These are phyloP conservation scores for Hiodon tergisus DNA, from an alignment of 2,113 vertebrate genomes.

Conservation along the genomic window DNA sequence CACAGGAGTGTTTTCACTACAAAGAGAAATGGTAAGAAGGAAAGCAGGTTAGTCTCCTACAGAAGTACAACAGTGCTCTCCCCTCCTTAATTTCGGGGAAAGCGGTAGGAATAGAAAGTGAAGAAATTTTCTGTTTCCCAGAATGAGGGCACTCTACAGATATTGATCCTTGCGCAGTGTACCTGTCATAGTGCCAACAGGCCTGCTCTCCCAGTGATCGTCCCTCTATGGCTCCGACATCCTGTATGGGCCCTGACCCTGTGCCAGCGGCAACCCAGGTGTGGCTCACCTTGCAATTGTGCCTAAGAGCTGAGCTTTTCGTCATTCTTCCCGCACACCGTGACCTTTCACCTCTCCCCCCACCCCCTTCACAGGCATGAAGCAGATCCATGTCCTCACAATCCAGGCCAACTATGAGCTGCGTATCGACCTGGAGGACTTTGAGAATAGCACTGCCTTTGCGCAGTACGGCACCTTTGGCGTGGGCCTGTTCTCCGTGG, in stretches of 20 bases:
- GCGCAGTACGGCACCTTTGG: constrained; percentile 75
- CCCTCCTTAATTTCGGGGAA: constrained; percentile 1
- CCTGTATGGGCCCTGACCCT: not conserved
- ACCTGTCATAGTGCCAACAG: not conserved
- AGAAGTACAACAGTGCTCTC: constrained; percentile 11
- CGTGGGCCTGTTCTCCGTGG: constrained; percentile 77
- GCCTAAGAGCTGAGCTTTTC: not conserved
- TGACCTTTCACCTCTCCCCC: not conserved
- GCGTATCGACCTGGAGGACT: constrained; percentile 80
- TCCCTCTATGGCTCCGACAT: not conserved
- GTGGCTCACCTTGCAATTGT: not conserved
- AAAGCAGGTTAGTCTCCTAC: constrained; percentile 24
- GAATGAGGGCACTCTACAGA: not conserved
- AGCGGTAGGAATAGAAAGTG: not conserved
- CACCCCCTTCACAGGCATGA: constrained; percentile 62
- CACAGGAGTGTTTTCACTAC: constrained; percentile 21
- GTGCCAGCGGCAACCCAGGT: no score
- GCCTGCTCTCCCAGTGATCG: not conserved
- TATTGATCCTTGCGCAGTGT: not conserved
- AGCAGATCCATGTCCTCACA: constrained; percentile 72
- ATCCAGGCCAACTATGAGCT: constrained; percentile 73
- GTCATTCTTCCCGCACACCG: not conserved
- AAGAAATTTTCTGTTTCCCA: not conserved
- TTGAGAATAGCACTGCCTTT: constrained; percentile 76
- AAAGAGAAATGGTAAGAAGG: constrained; percentile 31